Base-by-base conservation (phyloP, 2,113 vertebrate genomes). In the Poecile atricapillus region DNA sequence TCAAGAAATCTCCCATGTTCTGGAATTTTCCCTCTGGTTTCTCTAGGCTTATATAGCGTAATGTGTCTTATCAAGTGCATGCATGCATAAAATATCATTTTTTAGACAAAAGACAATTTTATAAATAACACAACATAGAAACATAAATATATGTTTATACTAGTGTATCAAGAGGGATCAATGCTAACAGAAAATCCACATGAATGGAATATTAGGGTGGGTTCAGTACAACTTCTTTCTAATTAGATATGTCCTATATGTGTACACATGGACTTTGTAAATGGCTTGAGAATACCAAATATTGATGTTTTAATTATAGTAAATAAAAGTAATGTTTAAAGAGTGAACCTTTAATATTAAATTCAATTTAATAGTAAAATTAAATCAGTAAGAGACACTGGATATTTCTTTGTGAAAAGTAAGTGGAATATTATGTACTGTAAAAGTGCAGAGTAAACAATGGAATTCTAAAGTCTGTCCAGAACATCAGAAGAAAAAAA, bases 271-370 rank as follows among this genome's bases (percentile, higher is more conserved):
- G 16, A 95, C 96, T 96, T 90, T 94, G 35, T 50, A 95, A 97
- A 94, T 93, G 71, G n/a, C 39, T 96, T 92, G 59, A 89, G 56
- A 56, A 70, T 94, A 89, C n/a, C 87, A 96, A 69, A 90, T 95
- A 94, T 81, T 97, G 76, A 96, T 93, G 53, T 94, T 97, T 96
- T 96, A 96, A 97, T 97, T 95, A 95, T 68, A 96, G 56, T 33
- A 90, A 94, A 92, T 77, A 95, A 96, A 68, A 97, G 2, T 43
- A 35, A 95, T 94, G 63, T 49, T 90, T 35, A 67, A 73, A 85
- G 74, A 91, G 23, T 88, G 79, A 93, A 95, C 50, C 9, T 91
- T 94, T 89, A 86, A 83, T 78, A 68, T 30, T 91, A 74, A 94
- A 94, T 94, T 95, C 41, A 75, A 87, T 95, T 95, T 88, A 96